phyloP scores from a whole-genome alignment of 2,888 invertebrate genomes.

The Acanthoscelides obtectus region DNA sequence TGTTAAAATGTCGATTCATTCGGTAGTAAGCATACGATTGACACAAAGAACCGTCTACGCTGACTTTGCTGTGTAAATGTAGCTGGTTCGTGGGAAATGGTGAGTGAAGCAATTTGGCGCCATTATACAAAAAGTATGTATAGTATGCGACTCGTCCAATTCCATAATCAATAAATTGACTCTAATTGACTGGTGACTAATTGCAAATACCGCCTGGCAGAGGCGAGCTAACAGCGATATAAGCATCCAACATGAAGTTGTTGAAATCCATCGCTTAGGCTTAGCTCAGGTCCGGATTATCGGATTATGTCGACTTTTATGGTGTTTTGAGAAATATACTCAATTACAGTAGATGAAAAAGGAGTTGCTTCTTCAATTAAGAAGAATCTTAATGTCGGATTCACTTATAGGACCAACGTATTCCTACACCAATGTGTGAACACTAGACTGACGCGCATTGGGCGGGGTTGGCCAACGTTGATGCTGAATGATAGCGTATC shows the following conservation, averaged over 20 bases:
- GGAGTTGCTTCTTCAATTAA: no score
- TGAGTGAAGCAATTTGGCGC: neutral
- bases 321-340: no score
- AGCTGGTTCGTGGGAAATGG: neutral
- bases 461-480: no score
- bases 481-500: no score
- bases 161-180: neutral
- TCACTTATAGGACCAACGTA: no score
- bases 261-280: neutral
- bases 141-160: neutral
- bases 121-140: neutral
- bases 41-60: neutral
- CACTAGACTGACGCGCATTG: no score
- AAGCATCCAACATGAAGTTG: neutral
- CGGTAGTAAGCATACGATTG: no score
- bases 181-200: neutral
- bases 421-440: no score
- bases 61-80: neutral
- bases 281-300: neutral
- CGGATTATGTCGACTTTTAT: no score
- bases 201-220: neutral
- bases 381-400: no score
- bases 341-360: no score
- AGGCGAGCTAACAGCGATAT: neutral
- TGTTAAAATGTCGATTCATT: no score